Evolutionary conservation across 2,888 invertebrate species (phyloP).

Genomic region (Brenthis hecate): DNA sequence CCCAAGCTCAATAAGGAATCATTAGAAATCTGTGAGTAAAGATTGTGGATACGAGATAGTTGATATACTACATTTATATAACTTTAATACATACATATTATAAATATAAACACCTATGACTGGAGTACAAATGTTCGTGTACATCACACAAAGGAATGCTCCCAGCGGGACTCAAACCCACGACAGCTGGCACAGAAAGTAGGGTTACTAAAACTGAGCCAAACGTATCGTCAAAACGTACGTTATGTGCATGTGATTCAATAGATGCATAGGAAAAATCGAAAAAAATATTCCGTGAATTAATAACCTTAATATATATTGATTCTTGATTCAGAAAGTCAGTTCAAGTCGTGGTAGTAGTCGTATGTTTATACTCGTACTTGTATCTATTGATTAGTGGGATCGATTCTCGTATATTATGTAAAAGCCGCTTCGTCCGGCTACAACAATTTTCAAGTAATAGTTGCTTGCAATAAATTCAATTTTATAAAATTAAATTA

Average conservation of each 20-base stretch:
- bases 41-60: too few species aligned
- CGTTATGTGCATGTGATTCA: neutral
- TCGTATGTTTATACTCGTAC: constrained; percentile 28
- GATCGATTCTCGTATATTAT: constrained; percentile 38
- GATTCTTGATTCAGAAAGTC: neutral
- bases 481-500: neutral
- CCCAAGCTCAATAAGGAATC: too few species aligned
- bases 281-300: neutral
- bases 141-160: too few species aligned
- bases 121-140: too few species aligned
- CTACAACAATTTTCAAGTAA: neutral
- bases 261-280: neutral
- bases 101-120: too few species aligned
- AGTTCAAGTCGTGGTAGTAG: neutral
- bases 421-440: constrained; percentile 18
- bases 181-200: too few species aligned
- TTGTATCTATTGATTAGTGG: constrained; percentile 33
- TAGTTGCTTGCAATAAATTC: neutral
- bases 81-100: too few species aligned
- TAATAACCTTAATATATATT: neutral
- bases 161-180: too few species aligned
- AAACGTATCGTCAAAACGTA: too few species aligned
- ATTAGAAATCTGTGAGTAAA: too few species aligned
- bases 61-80: too few species aligned
- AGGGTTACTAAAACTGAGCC: too few species aligned